Evolutionary conservation across 2,888 invertebrate species (phyloP).

Genomic region (Pachydiplax longipennis): DNA sequence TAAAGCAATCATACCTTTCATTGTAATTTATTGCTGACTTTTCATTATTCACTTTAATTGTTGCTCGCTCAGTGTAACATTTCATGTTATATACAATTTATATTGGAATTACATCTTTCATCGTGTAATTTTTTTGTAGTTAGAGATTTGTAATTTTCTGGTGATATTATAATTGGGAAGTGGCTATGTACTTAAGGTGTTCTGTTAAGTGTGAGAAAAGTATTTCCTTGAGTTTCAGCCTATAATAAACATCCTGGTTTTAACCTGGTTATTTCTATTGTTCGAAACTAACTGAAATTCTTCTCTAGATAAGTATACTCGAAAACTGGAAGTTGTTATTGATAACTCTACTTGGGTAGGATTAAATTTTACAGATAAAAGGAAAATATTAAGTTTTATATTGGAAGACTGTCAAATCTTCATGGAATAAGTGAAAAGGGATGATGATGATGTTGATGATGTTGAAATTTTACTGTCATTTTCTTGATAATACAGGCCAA

Average conservation of each 20-base stretch:
- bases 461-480: not conserved
- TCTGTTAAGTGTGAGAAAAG: not conserved
- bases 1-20: not conserved
- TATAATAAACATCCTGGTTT: conserved; percentile 55
- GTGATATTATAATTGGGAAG: too few species aligned
- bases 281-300: too few species aligned
- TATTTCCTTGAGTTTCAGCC: not conserved
- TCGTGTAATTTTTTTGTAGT: too few species aligned
- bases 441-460: not conserved
- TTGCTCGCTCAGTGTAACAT: not conserved
- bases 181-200: too few species aligned
- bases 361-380: too few species aligned
- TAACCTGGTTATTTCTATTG: too few species aligned
- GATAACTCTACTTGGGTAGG: too few species aligned
- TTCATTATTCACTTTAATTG: not conserved
- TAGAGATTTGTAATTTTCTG: too few species aligned
- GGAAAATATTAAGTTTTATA: conserved; percentile 58
- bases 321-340: too few species aligned
- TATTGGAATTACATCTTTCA: too few species aligned
- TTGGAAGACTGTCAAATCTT: conserved; percentile 64
- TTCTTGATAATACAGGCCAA: not conserved
- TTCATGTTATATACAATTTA: too few species aligned
- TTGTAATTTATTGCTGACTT: not conserved
- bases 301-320: too few species aligned
- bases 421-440: conserved; percentile 71